These are phyloP conservation scores for Bos indicus DNA, from an alignment of 2,113 vertebrate species.

Conservation along the genomic window DNA sequence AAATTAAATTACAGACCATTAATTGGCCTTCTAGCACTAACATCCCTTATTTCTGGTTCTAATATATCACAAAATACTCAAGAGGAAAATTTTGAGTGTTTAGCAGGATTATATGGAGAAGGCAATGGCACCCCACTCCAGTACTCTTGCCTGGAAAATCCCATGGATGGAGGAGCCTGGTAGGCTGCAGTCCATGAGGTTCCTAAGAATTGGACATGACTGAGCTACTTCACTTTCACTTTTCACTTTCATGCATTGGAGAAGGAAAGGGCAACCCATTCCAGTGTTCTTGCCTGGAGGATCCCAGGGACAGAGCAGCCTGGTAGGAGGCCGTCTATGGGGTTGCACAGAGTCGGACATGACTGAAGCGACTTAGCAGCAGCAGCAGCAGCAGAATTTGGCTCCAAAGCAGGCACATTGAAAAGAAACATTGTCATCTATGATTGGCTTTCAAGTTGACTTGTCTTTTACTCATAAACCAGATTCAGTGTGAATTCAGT, in stretches of 20 bases:
- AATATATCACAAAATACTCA: background rate
- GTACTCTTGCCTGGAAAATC: no score
- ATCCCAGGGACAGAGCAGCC: no score
- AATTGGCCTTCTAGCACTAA: background rate
- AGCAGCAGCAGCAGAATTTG: background rate
- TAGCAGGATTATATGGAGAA: background rate
- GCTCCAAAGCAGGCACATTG: background rate
- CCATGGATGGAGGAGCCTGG: no score
- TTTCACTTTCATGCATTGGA: no score
- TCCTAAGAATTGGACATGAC: accelerated
- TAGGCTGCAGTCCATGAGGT: no score
- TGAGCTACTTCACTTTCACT: no score
- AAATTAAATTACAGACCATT: background rate
- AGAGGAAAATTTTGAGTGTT: background rate
- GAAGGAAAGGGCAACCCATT: no score
- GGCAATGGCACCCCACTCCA: no score
- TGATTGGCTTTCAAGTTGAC: background rate
- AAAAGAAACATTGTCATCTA: background rate
- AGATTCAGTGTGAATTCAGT: background rate
- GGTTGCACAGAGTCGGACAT: accelerated
- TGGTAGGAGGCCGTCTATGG: no score
- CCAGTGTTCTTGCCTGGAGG: no score
- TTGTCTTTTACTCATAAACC: background rate
- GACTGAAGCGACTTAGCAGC: no score
- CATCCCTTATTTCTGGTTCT: background rate